Percentiles rank a stretch among this genome's conserved stretches.
These are phyloP conservation scores for Jacana jacana DNA, from an alignment of 2,113 vertebrate species.

Conservation along the genomic window DNA sequence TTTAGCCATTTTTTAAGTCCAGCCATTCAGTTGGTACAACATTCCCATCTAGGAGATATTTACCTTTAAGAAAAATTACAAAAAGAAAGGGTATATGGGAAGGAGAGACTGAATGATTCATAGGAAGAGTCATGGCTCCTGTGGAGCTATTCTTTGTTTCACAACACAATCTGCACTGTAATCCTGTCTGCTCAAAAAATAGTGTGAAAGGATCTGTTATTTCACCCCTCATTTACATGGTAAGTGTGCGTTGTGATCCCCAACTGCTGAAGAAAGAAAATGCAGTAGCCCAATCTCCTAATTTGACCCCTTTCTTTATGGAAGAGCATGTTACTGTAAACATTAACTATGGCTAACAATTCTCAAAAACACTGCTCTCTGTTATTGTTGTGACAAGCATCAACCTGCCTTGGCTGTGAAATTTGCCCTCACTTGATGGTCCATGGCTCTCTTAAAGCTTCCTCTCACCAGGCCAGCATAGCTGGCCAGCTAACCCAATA, in stretches of 20 bases:
- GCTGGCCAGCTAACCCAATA: background rate
- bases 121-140: slow-evolving; percentile 13
- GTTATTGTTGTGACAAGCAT: background rate
- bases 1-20: slow-evolving; percentile 28
- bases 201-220: slow-evolving; percentile 11
- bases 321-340: slow-evolving; percentile 17
- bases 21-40: background rate
- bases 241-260: background rate
- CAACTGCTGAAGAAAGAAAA: slow-evolving; percentile 8
- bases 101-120: background rate
- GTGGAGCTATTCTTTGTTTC: slow-evolving; percentile 46
- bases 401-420: background rate
- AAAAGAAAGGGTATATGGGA: background rate
- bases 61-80: slow-evolving; percentile 16
- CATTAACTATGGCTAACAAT: background rate
- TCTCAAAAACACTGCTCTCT: background rate
- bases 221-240: slow-evolving; percentile 21
- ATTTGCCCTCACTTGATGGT: background rate
- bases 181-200: slow-evolving; percentile 35
- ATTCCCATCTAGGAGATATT: background rate
- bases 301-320: slow-evolving; percentile 19
- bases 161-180: background rate
- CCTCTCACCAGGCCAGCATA: background rate
- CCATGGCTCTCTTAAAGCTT: background rate
- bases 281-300: background rate